Conservation (phyloP, 2,888 invertebrate species). For the Amphipoea lucens region DNA sequence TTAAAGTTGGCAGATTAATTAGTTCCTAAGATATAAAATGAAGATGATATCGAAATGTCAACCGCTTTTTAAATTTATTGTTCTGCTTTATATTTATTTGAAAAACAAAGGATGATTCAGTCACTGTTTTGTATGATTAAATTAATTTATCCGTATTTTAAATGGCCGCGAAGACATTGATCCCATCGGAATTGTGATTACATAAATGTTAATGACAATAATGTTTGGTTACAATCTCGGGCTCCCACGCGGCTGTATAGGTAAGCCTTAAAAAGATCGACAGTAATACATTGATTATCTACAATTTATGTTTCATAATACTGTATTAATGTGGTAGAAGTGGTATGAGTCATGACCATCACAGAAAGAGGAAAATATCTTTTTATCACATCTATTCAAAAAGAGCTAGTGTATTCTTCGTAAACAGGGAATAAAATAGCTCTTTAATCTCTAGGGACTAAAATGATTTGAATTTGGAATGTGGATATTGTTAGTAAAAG, state of each 20-base stretch:
- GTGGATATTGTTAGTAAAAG: too few species aligned
- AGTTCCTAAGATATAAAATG: slow-evolving; percentile 19
- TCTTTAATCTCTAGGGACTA: too few species aligned
- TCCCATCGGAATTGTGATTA: slow-evolving; percentile 34
- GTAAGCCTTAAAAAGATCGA: neutral
- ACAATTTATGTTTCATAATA: neutral
- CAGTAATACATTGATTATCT: neutral
- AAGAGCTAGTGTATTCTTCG: too few species aligned
- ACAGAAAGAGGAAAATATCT: too few species aligned
- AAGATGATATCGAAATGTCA: slow-evolving; percentile 40
- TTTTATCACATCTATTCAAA: too few species aligned
- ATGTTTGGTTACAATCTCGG: slow-evolving; percentile 31
- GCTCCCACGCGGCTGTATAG: neutral
- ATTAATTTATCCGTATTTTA: slow-evolving; percentile 33
- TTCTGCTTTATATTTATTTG: slow-evolving; percentile 29
- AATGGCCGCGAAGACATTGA: slow-evolving; percentile 57
- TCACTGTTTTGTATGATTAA: slow-evolving; percentile 20
- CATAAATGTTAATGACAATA: slow-evolving; percentile 32
- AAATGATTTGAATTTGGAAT: too few species aligned
- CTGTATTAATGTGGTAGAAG: neutral
- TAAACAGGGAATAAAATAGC: too few species aligned
- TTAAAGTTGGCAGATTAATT: slow-evolving; percentile 26
- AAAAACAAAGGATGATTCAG: slow-evolving; percentile 39
- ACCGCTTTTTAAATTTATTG: slow-evolving; percentile 35
- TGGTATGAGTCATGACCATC: too few species aligned